Conservation (phyloP, 2,113 vertebrate genomes). For the Elgaria multicarinata region DNA sequence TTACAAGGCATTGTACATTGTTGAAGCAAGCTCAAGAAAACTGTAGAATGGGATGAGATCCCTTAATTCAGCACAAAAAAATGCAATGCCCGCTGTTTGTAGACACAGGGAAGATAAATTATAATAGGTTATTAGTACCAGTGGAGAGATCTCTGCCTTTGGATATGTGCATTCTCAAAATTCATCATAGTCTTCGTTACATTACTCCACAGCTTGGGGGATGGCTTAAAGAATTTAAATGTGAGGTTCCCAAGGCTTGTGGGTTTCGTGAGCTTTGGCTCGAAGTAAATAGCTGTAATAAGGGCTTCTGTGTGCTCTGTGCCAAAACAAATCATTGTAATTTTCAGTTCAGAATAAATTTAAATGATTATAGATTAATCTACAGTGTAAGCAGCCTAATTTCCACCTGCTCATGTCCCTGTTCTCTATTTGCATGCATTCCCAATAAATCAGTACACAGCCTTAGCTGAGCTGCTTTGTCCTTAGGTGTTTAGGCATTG, state of each 20-base stretch:
- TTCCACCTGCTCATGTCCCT: background rate
- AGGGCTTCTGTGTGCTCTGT: background rate
- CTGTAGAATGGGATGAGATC: background rate
- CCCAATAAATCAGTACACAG: background rate
- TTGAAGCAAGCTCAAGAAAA: background rate
- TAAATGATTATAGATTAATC: constrained; percentile 12
- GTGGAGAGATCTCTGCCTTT: background rate
- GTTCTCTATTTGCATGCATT: background rate
- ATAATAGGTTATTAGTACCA: background rate
- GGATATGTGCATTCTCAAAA: background rate
- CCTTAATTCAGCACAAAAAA: background rate
- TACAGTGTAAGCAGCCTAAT: background rate
- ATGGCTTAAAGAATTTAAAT: background rate
- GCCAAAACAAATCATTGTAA: background rate
- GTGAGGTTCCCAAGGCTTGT: background rate
- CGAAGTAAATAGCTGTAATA: background rate
- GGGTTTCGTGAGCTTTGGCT: background rate
- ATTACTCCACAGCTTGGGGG: background rate
- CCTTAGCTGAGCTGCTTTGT: background rate
- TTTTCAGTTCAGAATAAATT: background rate
- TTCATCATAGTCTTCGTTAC: background rate
- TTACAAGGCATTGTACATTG: background rate
- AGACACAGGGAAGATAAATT: background rate
- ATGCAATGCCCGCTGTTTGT: background rate
- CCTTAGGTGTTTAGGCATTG: too few species aligned